Percentiles rank a stretch among this genome's conserved stretches.
Conservation (phyloP, 2,888 invertebrate species). For the Helicoverpa assulta region DNA sequence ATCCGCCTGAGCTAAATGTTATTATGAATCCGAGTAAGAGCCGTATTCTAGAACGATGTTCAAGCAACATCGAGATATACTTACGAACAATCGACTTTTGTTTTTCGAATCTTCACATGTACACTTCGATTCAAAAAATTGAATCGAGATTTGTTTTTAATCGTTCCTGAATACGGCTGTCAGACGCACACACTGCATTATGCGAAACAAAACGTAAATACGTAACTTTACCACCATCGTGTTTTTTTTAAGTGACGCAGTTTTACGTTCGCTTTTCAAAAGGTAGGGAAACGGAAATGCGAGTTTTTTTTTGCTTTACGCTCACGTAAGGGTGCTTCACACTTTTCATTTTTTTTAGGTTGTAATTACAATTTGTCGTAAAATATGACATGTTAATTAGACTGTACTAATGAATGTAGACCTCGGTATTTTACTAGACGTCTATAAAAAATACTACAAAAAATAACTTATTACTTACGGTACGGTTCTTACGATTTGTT, state of each 20-base stretch:
- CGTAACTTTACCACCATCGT: slow-evolving; percentile 22
- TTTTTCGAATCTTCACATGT: no score
- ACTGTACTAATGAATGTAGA: not conserved
- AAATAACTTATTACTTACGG: not conserved
- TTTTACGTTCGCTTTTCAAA: slow-evolving; percentile 39
- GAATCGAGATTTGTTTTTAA: slow-evolving; percentile 1
- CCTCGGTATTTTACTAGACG: no score
- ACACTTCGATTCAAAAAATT: no score
- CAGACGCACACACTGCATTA: slow-evolving; percentile 57
- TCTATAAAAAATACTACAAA: no score
- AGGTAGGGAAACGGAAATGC: slow-evolving; percentile 26
- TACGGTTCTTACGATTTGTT: not conserved
- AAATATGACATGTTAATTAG: not conserved
- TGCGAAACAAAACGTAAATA: slow-evolving; percentile 40
- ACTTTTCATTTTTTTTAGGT: slow-evolving; percentile 1
- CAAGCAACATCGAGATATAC: not conserved
- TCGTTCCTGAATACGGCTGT: slow-evolving; percentile 30
- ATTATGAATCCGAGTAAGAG: slow-evolving; percentile 49
- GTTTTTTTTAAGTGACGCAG: slow-evolving; percentile 27
- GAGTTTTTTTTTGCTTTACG: slow-evolving; percentile 31
- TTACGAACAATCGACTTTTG: no score
- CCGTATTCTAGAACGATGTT: slow-evolving; percentile 7
- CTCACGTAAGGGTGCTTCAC: not conserved
- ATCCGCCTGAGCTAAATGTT: slow-evolving; percentile 63
- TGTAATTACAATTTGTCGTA: slow-evolving; percentile 4